These are phyloP conservation scores for Cantharis rufa DNA, from an alignment of 2,888 invertebrate genomes.

Conservation along the genomic window DNA sequence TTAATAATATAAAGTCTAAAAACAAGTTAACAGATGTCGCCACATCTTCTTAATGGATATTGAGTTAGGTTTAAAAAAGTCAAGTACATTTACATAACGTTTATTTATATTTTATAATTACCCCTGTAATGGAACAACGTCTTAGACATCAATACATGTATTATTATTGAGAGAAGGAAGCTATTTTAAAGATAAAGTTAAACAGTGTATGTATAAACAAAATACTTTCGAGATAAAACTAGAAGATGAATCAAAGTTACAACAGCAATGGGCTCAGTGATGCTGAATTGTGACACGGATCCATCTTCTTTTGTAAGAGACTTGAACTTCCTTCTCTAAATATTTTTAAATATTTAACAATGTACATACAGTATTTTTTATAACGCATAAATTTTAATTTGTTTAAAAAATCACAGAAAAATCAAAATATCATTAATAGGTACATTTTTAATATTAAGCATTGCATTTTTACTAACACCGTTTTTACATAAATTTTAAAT, in stretches of 20 bases:
- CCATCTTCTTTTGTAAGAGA: no score
- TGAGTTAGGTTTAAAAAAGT: background rate
- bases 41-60: no score
- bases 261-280: constrained; percentile 1
- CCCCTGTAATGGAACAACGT: background rate
- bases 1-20: no score
- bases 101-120: background rate
- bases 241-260: background rate
- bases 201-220: background rate
- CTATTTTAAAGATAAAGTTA: background rate
- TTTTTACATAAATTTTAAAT: background rate
- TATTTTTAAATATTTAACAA: background rate
- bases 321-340: background rate
- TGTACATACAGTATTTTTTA: background rate
- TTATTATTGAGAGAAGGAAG: background rate
- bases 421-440: background rate
- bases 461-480: background rate
- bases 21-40: no score
- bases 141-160: background rate
- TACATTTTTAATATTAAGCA: background rate
- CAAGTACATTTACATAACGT: background rate
- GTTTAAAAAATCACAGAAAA: background rate
- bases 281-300: background rate
- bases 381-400: background rate
- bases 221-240: background rate